phyloP scores from a whole-genome alignment of 2,888 invertebrate species.

The Cosmorhoe ocellata region DNA sequence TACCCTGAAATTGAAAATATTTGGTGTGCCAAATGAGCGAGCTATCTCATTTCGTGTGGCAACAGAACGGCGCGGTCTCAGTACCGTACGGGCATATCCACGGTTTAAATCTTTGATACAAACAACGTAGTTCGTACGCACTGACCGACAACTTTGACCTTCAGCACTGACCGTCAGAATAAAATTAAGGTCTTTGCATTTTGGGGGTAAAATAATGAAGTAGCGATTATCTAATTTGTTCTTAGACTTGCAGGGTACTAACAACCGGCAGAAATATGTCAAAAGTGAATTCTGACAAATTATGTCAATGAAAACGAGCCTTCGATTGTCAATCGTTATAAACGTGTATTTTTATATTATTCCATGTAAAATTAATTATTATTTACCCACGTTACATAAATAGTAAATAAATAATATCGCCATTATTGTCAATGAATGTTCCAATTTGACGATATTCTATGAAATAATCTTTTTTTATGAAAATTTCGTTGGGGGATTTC shows the following conservation, averaged over 20 bases:
- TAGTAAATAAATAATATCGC: not conserved
- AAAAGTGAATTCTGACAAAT: slow-evolving; percentile 19
- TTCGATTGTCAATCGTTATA: slow-evolving; percentile 10
- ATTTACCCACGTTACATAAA: not conserved
- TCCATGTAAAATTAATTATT: slow-evolving; percentile 2
- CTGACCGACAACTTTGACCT: no score
- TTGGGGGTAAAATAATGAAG: no score
- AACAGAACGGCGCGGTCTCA: no score
- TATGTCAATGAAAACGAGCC: slow-evolving; percentile 22
- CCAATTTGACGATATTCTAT: not conserved
- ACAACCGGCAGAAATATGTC: no score
- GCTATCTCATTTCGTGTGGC: no score
- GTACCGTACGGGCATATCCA: no score
- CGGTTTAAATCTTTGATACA: no score
- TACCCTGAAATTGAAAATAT: no score
- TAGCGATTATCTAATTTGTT: not conserved
- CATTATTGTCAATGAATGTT: slow-evolving; percentile 3
- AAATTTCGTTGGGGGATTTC: not conserved
- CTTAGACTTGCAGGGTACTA: not conserved
- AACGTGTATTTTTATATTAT: slow-evolving; percentile 5
- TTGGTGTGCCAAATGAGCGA: no score
- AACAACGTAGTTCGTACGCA: no score
- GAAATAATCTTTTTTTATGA: not conserved
- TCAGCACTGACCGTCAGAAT: no score
- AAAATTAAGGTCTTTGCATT: no score